These are phyloP conservation scores for Pavo muticus DNA, from an alignment of 2,113 vertebrate genomes.

Conservation along the genomic window DNA sequence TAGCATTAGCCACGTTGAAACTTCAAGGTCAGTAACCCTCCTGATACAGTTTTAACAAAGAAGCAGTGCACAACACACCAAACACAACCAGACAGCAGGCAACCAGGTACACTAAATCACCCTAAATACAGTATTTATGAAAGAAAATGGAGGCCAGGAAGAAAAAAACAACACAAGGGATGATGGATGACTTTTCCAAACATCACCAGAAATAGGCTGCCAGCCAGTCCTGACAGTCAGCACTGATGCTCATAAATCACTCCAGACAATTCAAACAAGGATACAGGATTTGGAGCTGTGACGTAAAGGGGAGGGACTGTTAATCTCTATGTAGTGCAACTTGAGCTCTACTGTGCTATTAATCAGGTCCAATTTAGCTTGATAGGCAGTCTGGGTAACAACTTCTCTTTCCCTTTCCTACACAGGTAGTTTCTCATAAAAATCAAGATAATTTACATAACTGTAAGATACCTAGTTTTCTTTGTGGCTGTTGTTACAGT, in stretches of 20 bases:
- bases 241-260: background rate
- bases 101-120: background rate
- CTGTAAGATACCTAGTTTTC: background rate
- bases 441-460: background rate
- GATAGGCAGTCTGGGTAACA: background rate
- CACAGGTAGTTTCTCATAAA: background rate
- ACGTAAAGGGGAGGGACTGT: background rate
- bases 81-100: background rate
- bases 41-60: background rate
- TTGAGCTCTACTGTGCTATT: background rate
- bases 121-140: background rate
- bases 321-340: background rate
- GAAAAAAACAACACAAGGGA: background rate
- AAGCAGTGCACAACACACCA: background rate
- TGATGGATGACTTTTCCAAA: background rate
- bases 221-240: background rate
- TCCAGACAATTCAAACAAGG: rapidly evolving
- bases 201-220: background rate
- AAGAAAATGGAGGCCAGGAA: background rate
- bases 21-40: background rate
- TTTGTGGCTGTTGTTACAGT: background rate
- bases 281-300: background rate
- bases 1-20: background rate
- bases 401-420: background rate
- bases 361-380: background rate